Evolutionary conservation across 1,140 invertebrate species (phyloP).

Genomic region (Campoletis sonorensis): DNA sequence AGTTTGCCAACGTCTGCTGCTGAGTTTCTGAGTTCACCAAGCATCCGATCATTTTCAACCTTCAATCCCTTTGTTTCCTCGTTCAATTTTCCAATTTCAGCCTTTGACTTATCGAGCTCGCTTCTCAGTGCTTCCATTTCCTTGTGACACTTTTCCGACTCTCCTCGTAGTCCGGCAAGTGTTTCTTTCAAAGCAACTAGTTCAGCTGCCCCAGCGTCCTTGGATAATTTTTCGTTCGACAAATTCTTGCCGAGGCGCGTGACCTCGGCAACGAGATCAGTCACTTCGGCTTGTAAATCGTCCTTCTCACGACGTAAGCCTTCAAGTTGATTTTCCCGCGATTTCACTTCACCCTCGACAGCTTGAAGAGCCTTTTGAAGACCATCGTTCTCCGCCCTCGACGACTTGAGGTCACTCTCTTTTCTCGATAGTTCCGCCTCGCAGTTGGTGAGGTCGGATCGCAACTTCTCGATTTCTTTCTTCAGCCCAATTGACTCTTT

Average conservation of each 20-base stretch:
- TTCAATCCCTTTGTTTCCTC: slow-evolving; percentile 41
- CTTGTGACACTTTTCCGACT: slow-evolving; percentile 47
- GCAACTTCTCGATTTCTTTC: slow-evolving; percentile 38
- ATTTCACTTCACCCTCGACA: slow-evolving; percentile 38
- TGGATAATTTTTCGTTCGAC: slow-evolving; percentile 23
- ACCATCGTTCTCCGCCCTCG: slow-evolving; percentile 48
- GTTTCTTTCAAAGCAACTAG: slow-evolving; percentile 46
- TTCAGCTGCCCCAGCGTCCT: slow-evolving; percentile 44
- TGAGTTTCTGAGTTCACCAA: slow-evolving; percentile 41
- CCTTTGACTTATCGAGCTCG: slow-evolving; percentile 13
- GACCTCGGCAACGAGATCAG: slow-evolving; percentile 33
- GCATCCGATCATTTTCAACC: slow-evolving; percentile 34
- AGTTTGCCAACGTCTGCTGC: slow-evolving; percentile 29
- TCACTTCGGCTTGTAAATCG: slow-evolving; percentile 35
- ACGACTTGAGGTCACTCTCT: slow-evolving; percentile 39
- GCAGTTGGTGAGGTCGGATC: slow-evolving; percentile 21
- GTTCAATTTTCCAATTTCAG: slow-evolving; percentile 30
- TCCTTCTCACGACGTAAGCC: slow-evolving; percentile 47
- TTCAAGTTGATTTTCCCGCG: slow-evolving; percentile 43
- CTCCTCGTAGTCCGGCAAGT: slow-evolving; percentile 47
- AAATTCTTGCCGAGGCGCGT: slow-evolving; percentile 44
- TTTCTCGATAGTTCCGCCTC: slow-evolving; percentile 46
- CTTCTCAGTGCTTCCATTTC: slow-evolving; percentile 39
- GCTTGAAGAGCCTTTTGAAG: slow-evolving; percentile 42
- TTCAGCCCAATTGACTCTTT: slow-evolving; percentile 36